phyloP scores from a whole-genome alignment of 2,113 vertebrate species.

The Steatornis caripensis region DNA sequence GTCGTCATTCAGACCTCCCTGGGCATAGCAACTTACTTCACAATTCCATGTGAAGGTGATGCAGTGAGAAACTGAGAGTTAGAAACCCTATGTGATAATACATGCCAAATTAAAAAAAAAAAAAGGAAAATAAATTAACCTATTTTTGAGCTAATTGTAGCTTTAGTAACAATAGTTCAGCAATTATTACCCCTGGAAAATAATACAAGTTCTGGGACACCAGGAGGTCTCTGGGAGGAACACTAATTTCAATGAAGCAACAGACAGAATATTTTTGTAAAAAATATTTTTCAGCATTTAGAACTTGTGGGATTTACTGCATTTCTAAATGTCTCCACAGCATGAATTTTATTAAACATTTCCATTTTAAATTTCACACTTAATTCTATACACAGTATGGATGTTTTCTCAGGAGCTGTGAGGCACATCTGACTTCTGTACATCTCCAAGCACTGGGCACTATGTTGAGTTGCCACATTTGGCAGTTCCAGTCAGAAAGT shows the following conservation, averaged over 20 bases:
- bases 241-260: background rate
- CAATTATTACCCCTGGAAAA: background rate
- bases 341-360: background rate
- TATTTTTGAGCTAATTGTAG: background rate
- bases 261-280: background rate
- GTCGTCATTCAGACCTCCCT: background rate
- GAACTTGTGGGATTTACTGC: background rate
- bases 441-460: background rate
- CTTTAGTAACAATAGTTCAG: background rate
- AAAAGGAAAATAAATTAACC: background rate
- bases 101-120: background rate
- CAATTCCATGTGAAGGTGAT: background rate
- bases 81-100: background rate
- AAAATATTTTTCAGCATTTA: background rate
- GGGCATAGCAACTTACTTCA: background rate
- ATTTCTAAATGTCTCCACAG: background rate
- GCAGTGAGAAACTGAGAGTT: background rate
- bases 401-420: background rate
- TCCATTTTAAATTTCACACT: slow-evolving; percentile 27
- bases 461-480: background rate
- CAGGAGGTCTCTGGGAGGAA: background rate
- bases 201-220: background rate
- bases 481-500: background rate
- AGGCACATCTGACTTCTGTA: background rate
- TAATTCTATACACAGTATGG: slow-evolving; percentile 19